Percentiles rank a stretch among this genome's conserved stretches.
Conservation (phyloP, 2,113 vertebrate species). For the Psittacus erithacus region DNA sequence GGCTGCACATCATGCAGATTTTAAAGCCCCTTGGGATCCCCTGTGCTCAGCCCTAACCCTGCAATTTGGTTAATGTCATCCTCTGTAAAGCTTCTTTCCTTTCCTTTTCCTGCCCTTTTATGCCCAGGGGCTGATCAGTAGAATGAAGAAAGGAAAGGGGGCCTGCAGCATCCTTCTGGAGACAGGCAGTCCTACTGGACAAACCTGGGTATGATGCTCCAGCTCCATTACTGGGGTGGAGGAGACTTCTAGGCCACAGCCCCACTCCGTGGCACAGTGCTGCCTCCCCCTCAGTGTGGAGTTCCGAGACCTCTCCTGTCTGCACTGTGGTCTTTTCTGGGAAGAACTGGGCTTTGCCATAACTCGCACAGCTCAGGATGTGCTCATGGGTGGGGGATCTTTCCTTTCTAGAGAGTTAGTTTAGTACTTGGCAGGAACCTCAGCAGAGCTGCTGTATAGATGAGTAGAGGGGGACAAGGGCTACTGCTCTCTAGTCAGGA, state of each 20-base stretch:
- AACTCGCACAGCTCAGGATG: conserved; percentile 12
- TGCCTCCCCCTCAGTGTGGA: background rate
- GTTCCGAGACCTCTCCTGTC: background rate
- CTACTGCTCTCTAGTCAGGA: background rate
- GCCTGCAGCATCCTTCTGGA: conserved; percentile 32
- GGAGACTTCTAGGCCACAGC: conserved; percentile 40
- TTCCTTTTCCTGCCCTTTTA: conserved; percentile 27
- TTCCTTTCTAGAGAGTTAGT: conserved; percentile 34
- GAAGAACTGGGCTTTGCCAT: conserved; percentile 36
- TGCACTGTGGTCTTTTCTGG: background rate
- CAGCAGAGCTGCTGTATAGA: background rate
- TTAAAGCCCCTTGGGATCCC: conserved; percentile 17
- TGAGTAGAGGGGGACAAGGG: conserved; percentile 31
- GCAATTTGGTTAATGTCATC: conserved; percentile 1
- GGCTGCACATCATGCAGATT: conserved; percentile 19
- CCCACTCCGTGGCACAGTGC: background rate
- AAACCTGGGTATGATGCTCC: conserved; percentile 25
- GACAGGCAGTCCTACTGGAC: background rate
- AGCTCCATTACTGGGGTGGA: conserved; percentile 16
- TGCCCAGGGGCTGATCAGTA: background rate
- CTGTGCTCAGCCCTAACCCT: conserved; percentile 36
- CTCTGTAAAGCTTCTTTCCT: conserved; percentile 35
- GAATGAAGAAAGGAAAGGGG: background rate
- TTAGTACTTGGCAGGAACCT: conserved; percentile 10
- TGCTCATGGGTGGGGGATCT: background rate